These are phyloP conservation scores for Parasteatoda tepidariorum DNA, from an alignment of 1,140 invertebrate genomes.

Conservation along the genomic window DNA sequence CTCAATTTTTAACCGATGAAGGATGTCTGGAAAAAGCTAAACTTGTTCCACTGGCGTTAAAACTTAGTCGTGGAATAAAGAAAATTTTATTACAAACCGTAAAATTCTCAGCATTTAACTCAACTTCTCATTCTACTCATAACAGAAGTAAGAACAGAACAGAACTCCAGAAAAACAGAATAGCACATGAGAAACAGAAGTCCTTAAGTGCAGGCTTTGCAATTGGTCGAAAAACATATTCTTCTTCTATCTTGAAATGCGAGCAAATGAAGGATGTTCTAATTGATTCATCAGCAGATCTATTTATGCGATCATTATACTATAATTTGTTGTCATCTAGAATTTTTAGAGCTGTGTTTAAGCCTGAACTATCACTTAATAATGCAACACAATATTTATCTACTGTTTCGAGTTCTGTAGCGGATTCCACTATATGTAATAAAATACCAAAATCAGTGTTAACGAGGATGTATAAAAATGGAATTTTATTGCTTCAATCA, in stretches of 20 bases:
- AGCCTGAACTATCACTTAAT: not conserved
- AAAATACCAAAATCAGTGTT: not conserved
- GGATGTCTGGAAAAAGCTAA: not conserved
- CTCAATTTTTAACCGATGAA: not conserved
- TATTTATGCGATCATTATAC: conserved; percentile 4
- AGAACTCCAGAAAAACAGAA: too few relatives aligned
- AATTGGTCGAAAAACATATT: too few relatives aligned
- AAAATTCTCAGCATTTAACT: too few relatives aligned
- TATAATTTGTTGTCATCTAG: conserved; percentile 8
- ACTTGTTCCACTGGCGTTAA: not conserved
- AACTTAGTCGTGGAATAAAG: not conserved
- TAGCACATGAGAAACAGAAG: too few relatives aligned
- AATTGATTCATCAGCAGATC: not conserved
- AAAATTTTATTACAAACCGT: too few relatives aligned
- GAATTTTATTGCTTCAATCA: conserved; percentile 8
- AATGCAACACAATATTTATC: not conserved
- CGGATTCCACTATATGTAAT: not conserved
- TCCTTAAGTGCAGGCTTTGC: too few relatives aligned
- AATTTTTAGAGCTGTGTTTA: conserved; percentile 4
- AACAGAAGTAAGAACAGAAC: too few relatives aligned
- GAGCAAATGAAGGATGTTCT: not conserved
- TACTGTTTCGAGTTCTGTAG: not conserved
- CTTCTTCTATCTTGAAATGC: not conserved
- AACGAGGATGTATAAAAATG: conserved; percentile 5
- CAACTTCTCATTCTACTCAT: too few relatives aligned